These are phyloP conservation scores for Galagoides demidoff DNA, from an alignment of 2,797 vertebrate species.

Conservation along the genomic window DNA sequence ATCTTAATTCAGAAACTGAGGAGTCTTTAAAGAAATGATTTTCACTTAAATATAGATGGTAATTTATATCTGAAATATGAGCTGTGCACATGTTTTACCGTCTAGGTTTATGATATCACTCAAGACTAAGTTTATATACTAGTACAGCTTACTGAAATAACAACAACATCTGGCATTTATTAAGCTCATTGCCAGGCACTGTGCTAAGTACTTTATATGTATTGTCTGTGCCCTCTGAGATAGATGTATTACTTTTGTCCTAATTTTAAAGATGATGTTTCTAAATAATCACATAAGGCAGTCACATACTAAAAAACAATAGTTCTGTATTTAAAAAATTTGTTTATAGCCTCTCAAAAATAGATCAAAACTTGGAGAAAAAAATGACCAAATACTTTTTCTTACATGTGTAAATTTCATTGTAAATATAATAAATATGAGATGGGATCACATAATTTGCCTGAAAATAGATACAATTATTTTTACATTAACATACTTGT, in stretches of 20 bases:
- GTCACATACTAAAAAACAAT: background rate
- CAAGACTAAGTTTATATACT: background rate
- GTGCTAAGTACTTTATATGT: background rate
- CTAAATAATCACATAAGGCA: background rate
- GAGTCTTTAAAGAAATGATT: background rate
- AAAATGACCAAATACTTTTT: background rate
- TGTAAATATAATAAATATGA: background rate
- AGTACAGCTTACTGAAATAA: background rate
- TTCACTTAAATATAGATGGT: background rate
- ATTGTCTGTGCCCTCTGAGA: background rate
- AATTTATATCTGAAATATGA: conserved; percentile 3
- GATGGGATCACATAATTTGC: background rate
- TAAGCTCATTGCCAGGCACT: background rate
- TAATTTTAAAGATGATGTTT: background rate
- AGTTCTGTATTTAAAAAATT: conserved; percentile 18
- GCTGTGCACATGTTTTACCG: background rate
- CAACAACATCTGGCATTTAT: background rate
- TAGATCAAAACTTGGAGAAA: conserved; percentile 21
- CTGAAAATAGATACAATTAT: conserved; percentile 17
- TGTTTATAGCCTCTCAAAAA: conserved; percentile 8
- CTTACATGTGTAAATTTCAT: background rate
- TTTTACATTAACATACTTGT: background rate
- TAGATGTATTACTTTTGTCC: background rate
- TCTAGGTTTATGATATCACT: background rate
- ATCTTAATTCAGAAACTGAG: conserved; percentile 1